Evolutionary conservation across 2,797 vertebrate genomes (phyloP), one percentile per base, ranked within the genome.

Genomic region (Acomys russatus): DNA sequence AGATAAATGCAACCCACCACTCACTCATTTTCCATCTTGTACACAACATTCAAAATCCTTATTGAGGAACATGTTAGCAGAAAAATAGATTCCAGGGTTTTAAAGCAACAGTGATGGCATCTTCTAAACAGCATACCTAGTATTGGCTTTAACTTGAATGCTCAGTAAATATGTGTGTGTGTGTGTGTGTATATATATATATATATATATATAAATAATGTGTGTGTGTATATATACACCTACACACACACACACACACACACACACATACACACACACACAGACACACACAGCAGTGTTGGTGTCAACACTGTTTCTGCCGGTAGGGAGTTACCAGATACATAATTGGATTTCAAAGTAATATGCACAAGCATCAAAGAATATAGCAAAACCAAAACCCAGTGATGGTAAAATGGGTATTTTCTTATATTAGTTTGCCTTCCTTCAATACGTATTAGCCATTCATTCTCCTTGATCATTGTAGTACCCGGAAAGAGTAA

Each of bases 21-120:
- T 96, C 97, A 93, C 68, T 94, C 85, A 97, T 97, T 98, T 98
- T 98, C 98, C 97, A 98, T 96, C 84, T 51, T 94, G 94, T 84
- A 83, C 61, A 93, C 18, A 80, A 28, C 66, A 96, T 89, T 91
- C 74, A 66, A 97, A 98, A 96, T 93, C 91, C 77, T 78, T 88
- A 97, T 80, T 92, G 96, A 86, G 91, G 94, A 96, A 97, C 93
- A 98, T 97, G 95, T 95, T 92, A 20, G 0, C 88, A 97, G 25
- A 66, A 97, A 25, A 96, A 80, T 77, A 96, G 96, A 97, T 94
- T 94, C 73, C 77, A 1, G 0, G 94, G 49, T 76, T 96, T 93
- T 95, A 96, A 87, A 96, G 94, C 49, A 92, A 56, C 0, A 74
- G 38, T 54, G 71, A 94, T 20, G 59, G 88, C 3, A 9, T 95